A percentile compares a stretch with the other conserved stretches of the same genome.
Evolutionary conservation across 2,888 invertebrate genomes (phyloP).

Genomic region (Rhogogaster chlorosoma): DNA sequence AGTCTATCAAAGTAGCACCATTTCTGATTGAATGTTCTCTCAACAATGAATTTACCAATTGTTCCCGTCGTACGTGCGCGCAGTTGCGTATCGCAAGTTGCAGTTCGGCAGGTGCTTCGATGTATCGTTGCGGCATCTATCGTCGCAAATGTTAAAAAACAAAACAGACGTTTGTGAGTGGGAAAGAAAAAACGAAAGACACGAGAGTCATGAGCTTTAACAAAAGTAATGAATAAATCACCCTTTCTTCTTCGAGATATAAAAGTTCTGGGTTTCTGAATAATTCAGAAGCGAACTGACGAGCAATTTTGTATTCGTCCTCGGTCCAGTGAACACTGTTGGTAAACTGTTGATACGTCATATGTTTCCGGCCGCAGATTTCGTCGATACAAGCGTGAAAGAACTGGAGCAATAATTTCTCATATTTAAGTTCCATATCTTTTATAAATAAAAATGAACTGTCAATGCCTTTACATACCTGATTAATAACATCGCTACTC

Average conservation of each 20-base stretch:
- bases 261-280: conserved; percentile 68
- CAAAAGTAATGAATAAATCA: conserved; percentile 52
- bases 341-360: conserved; percentile 65
- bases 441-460: conserved; percentile 22
- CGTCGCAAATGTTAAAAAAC: not conserved
- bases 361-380: conserved; percentile 70
- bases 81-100: conserved; percentile 66
- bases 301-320: conserved; percentile 66
- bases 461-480: conserved; percentile 54
- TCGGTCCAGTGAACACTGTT: conserved; percentile 69
- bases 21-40: conserved; percentile 69
- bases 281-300: conserved; percentile 64
- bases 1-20: conserved; percentile 75
- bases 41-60: conserved; percentile 67
- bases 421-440: conserved; percentile 21
- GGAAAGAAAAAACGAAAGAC: not conserved
- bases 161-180: not conserved
- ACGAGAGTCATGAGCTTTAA: conserved; percentile 1
- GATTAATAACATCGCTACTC: conserved; percentile 61
- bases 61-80: conserved; percentile 67
- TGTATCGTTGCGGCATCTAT: conserved; percentile 71
- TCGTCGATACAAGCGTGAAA: conserved; percentile 72
- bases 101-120: conserved; percentile 69
- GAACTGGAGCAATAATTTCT: conserved; percentile 61
- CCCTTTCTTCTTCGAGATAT: conserved; percentile 69